phyloP scores from a whole-genome alignment of 2,888 invertebrate species.

The Nymphalis c-album region DNA sequence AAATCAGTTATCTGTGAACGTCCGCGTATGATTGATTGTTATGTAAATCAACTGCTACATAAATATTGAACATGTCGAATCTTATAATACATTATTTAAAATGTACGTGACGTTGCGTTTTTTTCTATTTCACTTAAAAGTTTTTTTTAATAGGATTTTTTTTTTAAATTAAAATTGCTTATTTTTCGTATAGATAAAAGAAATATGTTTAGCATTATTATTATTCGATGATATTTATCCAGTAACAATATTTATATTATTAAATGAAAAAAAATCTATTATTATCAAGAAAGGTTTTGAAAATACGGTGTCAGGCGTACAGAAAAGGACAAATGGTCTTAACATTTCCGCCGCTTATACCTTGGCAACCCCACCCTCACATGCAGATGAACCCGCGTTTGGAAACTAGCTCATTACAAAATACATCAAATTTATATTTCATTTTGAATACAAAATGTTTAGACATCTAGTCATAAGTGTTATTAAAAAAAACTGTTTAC shows the following conservation, averaged over 20 bases:
- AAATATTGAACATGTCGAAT: constrained; percentile 17
- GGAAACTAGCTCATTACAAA: too few species aligned
- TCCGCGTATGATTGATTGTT: constrained; percentile 31
- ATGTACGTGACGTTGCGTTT: not conserved
- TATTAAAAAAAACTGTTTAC: constrained; percentile 20
- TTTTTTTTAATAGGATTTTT: not conserved
- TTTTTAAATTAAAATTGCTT: not conserved
- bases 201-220: too few species aligned
- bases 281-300: too few species aligned
- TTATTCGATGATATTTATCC: too few species aligned
- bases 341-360: too few species aligned
- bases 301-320: too few species aligned
- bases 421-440: too few species aligned
- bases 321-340: too few species aligned
- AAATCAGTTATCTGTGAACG: constrained; percentile 33
- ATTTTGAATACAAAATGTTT: not conserved
- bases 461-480: not conserved
- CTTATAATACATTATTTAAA: constrained; percentile 7
- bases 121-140: not conserved
- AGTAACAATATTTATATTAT: too few species aligned
- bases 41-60: constrained; percentile 22
- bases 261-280: too few species aligned
- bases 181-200: not conserved
- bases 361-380: too few species aligned
- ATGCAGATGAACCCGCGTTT: too few species aligned